Percentiles rank a stretch among this genome's conserved stretches.
Conservation (phyloP, 2,113 vertebrate species). For the Dipodomys ordii region DNA sequence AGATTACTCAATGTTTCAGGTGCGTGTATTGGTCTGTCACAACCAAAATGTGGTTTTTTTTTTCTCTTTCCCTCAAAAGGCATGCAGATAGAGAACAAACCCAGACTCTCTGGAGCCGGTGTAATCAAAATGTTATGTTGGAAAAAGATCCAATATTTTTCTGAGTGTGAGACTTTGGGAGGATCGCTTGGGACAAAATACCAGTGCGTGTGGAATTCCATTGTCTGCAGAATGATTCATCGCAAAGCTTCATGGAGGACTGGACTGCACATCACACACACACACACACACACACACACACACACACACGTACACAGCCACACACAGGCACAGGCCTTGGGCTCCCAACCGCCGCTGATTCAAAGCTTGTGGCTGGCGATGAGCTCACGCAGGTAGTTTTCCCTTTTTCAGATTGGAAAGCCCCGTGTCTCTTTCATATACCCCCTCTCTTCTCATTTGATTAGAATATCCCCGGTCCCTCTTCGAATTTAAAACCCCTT, state of each 20-base stretch:
- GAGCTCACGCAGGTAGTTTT: neutral
- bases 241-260: neutral
- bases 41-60: constrained; percentile 13
- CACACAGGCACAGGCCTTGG: neutral
- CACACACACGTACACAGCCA: neutral
- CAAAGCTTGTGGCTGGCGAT: neutral
- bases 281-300: too few species aligned
- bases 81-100: constrained; percentile 68
- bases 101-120: constrained; percentile 78
- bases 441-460: neutral
- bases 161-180: constrained; percentile 68
- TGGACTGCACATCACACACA: neutral
- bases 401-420: neutral
- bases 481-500: constrained; percentile 30
- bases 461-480: neutral
- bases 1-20: constrained; percentile 74
- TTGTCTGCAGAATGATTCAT: constrained; percentile 53
- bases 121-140: constrained; percentile 79
- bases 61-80: constrained; percentile 59
- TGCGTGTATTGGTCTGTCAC: constrained; percentile 73
- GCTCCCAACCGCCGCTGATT: neutral
- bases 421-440: neutral
- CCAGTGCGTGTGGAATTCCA: constrained; percentile 21
- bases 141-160: constrained; percentile 71
- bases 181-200: constrained; percentile 50